Conservation (phyloP, 1,140 invertebrate genomes). For the Drosophila ficusphila region DNA sequence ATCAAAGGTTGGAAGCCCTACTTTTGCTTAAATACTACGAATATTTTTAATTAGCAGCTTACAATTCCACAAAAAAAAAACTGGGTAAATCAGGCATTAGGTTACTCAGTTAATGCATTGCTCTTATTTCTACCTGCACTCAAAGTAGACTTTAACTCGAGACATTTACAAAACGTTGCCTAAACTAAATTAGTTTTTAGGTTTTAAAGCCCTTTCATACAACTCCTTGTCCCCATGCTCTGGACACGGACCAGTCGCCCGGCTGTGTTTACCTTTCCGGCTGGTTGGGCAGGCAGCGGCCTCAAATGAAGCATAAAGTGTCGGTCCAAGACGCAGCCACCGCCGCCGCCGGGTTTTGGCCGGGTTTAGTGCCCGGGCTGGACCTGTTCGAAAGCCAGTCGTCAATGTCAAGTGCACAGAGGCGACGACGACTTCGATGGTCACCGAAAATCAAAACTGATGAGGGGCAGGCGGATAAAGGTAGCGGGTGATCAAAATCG, state of each 20-base stretch:
- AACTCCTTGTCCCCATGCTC: neutral
- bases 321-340: conserved; percentile 59
- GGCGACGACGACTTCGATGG: conserved; percentile 39
- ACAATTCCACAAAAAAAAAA: too few species aligned
- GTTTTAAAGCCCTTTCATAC: neutral
- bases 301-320: conserved; percentile 76
- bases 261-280: conserved; percentile 73
- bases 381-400: conserved; percentile 17
- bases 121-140: conserved; percentile 26
- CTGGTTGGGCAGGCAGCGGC: conserved; percentile 66
- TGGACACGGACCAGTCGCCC: conserved; percentile 31
- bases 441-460: conserved; percentile 51
- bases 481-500: neutral
- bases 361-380: neutral
- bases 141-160: conserved; percentile 14
- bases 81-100: too few species aligned
- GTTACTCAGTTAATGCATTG: conserved; percentile 42
- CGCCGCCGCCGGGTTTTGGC: conserved; percentile 10
- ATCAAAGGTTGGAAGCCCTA: neutral
- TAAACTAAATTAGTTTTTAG: neutral
- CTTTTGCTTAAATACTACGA: too few species aligned
- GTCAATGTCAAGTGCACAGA: conserved; percentile 76
- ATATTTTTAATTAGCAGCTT: too few species aligned
- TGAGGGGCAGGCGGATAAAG: neutral
- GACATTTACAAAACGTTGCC: conserved; percentile 41